Evolutionary conservation across 2,113 vertebrate species (phyloP).

Genomic region (Xenotilapia leptura): DNA sequence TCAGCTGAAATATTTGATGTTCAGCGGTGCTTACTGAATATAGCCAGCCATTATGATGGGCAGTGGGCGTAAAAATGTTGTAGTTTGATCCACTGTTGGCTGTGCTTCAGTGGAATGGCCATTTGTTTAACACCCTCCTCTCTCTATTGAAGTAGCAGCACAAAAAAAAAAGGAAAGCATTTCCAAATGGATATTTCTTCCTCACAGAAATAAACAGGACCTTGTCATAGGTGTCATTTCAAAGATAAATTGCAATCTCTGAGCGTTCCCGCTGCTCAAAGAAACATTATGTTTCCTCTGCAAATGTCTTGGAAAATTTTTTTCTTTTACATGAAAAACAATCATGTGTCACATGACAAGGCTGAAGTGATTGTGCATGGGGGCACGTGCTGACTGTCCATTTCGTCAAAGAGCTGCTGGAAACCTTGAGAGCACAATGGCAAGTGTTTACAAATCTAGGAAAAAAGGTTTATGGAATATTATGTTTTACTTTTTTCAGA

Average conservation of each 20-base stretch:
- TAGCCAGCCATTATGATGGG: slow-evolving; percentile 6
- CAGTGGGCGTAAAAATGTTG: slow-evolving; percentile 27
- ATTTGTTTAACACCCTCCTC: slow-evolving; percentile 42
- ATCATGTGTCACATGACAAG: slow-evolving; percentile 32
- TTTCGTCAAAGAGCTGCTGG: background rate
- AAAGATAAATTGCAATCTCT: slow-evolving; percentile 25
- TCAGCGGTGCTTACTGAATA: slow-evolving; percentile 19
- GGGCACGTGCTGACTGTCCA: background rate
- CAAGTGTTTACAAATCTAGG: background rate
- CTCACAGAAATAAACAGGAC: slow-evolving; percentile 29
- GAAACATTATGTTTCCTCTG: slow-evolving; percentile 6
- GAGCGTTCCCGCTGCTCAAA: background rate
- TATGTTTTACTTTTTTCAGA: background rate
- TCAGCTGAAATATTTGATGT: slow-evolving; percentile 6
- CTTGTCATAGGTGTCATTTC: slow-evolving; percentile 41
- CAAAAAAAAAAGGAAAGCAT: background rate
- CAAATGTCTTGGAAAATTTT: background rate
- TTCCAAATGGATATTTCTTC: slow-evolving; percentile 18
- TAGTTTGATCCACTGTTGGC: slow-evolving; percentile 37
- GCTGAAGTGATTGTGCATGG: slow-evolving; percentile 6
- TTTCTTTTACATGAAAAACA: slow-evolving; percentile 13
- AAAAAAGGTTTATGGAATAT: background rate
- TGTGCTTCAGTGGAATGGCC: slow-evolving; percentile 13
- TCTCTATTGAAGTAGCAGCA: background rate
- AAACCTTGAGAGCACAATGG: background rate